Evolutionary conservation across 2,113 vertebrate species (phyloP).

Genomic region (Rhea americana): DNA sequence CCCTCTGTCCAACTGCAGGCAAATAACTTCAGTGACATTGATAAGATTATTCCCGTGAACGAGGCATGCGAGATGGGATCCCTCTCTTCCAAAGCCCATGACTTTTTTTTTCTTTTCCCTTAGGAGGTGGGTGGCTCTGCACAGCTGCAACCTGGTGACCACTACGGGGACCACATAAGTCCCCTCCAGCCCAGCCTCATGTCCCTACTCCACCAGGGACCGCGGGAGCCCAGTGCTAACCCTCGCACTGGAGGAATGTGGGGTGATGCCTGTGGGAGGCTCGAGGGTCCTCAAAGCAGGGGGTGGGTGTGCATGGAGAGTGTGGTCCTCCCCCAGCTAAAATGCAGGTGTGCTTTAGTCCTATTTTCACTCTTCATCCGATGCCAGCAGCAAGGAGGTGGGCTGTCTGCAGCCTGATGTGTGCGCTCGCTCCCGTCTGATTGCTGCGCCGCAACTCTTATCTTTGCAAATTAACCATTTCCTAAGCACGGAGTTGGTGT

Average conservation of each 20-base stretch:
- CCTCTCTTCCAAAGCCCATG: neutral
- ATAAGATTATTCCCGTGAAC: neutral
- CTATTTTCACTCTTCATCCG: fast-evolving
- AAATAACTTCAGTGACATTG: neutral
- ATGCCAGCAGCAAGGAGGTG: neutral
- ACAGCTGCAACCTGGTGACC: no score
- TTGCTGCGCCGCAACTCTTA: constrained; percentile 57
- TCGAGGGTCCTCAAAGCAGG: neutral
- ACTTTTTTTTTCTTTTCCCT: neutral
- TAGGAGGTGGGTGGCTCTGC: neutral
- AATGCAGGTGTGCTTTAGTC: neutral
- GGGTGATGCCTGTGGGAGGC: neutral
- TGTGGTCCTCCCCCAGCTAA: neutral
- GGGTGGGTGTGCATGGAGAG: neutral
- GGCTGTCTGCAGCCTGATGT: constrained; percentile 41
- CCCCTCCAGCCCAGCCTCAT: neutral
- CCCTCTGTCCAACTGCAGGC: neutral
- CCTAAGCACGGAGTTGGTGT: constrained; percentile 15
- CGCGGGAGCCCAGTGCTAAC: fast-evolving
- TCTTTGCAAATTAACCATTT: constrained; percentile 68
- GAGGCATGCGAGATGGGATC: neutral
- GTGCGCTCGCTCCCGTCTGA: constrained; percentile 49
- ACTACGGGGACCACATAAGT: neutral
- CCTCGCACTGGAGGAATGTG: neutral
- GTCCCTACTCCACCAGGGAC: neutral